phyloP scores from a whole-genome alignment of 2,888 invertebrate genomes.

The Tachina grossa region DNA sequence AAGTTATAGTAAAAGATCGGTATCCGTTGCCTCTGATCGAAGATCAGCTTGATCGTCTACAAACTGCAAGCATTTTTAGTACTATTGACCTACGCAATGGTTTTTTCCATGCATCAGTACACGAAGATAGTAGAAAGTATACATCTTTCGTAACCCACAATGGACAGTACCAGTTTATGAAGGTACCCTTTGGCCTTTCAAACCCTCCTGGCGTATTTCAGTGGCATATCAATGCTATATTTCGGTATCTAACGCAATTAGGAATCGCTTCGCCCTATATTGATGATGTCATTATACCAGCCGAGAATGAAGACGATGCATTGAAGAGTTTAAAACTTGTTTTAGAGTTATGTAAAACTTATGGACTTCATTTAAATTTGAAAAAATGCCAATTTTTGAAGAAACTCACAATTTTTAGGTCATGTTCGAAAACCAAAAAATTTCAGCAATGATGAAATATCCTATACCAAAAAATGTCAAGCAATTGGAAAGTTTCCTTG shows the following conservation, averaged over 20 bases:
- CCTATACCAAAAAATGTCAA: slow-evolving; percentile 73
- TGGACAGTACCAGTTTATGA: slow-evolving; percentile 75
- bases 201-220: slow-evolving; percentile 77
- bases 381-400: slow-evolving; percentile 63
- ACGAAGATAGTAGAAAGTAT: slow-evolving; percentile 72
- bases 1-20: too few species aligned
- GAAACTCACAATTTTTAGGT: slow-evolving; percentile 13
- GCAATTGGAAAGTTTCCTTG: neutral
- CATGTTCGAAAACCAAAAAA: slow-evolving; percentile 61
- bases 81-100: too few species aligned
- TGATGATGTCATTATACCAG: too few species aligned
- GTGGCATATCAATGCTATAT: slow-evolving; percentile 73
- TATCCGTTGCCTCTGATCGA: too few species aligned
- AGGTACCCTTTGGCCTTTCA: slow-evolving; percentile 80
- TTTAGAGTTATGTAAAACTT: too few species aligned
- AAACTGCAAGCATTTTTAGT: too few species aligned
- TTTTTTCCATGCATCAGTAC: slow-evolving; percentile 77
- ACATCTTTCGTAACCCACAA: slow-evolving; percentile 78
- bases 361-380: too few species aligned
- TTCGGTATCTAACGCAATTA: slow-evolving; percentile 65
- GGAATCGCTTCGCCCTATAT: too few species aligned
- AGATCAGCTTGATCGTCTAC: too few species aligned
- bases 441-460: slow-evolving; percentile 74
- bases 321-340: too few species aligned
- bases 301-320: too few species aligned